Conservation (phyloP, 2,797 vertebrate genomes). For the Pangasius djambal region DNA sequence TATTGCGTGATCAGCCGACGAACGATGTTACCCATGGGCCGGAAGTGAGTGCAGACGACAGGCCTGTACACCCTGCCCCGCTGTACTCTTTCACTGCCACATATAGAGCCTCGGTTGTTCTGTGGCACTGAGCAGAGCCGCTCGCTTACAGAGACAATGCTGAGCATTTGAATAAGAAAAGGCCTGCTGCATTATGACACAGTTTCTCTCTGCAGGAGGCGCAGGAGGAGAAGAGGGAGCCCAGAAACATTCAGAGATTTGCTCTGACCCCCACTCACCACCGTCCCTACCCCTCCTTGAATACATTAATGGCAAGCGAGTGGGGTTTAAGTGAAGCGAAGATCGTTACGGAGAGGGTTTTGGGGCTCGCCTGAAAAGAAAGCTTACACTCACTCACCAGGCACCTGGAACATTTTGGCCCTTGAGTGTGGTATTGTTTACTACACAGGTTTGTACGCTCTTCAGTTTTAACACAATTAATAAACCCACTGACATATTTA, state of each 20-base stretch:
- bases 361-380: constrained; percentile 63
- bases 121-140: constrained; percentile 72
- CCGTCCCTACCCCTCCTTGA: constrained; percentile 62
- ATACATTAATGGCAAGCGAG: constrained; percentile 73
- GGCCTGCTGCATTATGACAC: constrained; percentile 81
- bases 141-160: constrained; percentile 78
- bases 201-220: constrained; percentile 81
- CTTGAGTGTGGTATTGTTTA: constrained; percentile 52
- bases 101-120: constrained; percentile 77
- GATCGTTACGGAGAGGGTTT: constrained; percentile 71
- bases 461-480: constrained; percentile 14
- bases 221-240: constrained; percentile 51
- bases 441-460: constrained; percentile 6
- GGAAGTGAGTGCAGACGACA: constrained; percentile 60
- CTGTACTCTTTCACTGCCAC: constrained; percentile 69
- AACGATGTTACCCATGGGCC: constrained; percentile 63
- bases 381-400: constrained; percentile 63
- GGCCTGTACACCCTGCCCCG: constrained; percentile 58
- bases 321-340: constrained; percentile 67
- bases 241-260: constrained; percentile 73
- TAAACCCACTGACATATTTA: constrained; percentile 49
- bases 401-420: constrained; percentile 74
- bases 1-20: constrained; percentile 24
- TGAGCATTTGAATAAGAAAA: constrained; percentile 83
- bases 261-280: constrained; percentile 55